phyloP scores from a whole-genome alignment of 2,797 vertebrate species.

The Gymnoscopelus braueri region DNA sequence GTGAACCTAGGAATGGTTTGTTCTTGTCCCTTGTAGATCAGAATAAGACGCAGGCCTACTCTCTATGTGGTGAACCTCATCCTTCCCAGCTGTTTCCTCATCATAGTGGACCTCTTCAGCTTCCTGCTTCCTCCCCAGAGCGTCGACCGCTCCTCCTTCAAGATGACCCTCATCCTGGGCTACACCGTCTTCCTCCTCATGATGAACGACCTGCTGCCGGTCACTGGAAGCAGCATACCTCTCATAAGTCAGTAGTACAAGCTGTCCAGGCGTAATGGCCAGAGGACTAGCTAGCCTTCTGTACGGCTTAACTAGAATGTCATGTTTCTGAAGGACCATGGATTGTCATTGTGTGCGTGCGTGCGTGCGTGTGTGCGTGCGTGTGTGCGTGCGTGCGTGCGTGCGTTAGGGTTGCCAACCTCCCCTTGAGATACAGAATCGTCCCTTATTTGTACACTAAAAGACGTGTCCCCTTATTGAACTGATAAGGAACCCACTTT shows the following conservation, averaged over 20 bases:
- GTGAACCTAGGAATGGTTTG: too few species aligned
- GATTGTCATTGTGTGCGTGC: too few species aligned
- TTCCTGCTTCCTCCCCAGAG: slow-evolving; percentile 81
- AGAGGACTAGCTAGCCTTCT: neutral
- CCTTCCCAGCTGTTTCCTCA: slow-evolving; percentile 82
- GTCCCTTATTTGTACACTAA: too few species aligned
- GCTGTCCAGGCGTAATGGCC: too few species aligned
- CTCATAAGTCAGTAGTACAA: slow-evolving; percentile 72
- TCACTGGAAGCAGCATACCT: slow-evolving; percentile 74
- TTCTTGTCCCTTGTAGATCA: slow-evolving; percentile 56
- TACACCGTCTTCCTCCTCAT: slow-evolving; percentile 84
- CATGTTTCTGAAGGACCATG: too few species aligned
- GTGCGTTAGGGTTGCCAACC: too few species aligned
- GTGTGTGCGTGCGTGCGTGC: too few species aligned
- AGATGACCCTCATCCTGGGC: slow-evolving; percentile 84
- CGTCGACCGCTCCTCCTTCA: slow-evolving; percentile 76
- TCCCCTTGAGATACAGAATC: too few species aligned
- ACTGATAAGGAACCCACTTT: too few species aligned
- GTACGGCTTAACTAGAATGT: neutral
- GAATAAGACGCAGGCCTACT: slow-evolving; percentile 66
- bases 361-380: too few species aligned
- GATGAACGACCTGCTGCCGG: slow-evolving; percentile 80
- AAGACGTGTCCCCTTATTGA: too few species aligned
- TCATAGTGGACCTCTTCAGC: slow-evolving; percentile 82
- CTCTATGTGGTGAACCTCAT: slow-evolving; percentile 80